Conservation (phyloP, 2,888 invertebrate species). For the Mantis religiosa region DNA sequence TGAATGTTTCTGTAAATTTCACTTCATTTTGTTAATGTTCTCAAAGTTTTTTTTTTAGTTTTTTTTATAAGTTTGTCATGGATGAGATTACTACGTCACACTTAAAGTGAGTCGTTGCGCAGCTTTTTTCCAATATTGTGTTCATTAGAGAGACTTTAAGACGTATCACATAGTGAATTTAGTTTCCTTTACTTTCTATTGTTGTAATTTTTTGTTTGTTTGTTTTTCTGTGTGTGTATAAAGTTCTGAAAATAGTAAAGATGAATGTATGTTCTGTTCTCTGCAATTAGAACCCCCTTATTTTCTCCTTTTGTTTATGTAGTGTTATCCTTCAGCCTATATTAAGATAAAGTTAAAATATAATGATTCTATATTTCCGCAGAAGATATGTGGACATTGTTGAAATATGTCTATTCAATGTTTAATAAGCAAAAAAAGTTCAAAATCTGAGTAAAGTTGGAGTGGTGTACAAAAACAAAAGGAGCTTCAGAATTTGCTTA, state of each 20-base stretch:
- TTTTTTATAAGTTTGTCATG: not conserved
- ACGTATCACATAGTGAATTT: not conserved
- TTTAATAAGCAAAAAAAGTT: not conserved
- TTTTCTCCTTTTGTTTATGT: not conserved
- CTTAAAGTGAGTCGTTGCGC: slow-evolving; percentile 17
- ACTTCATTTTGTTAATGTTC: not conserved
- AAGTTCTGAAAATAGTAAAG: not conserved
- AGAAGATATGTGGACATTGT: not conserved
- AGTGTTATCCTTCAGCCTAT: not conserved
- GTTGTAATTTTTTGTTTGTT: not conserved
- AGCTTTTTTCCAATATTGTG: slow-evolving; percentile 28
- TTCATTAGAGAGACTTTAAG: slow-evolving; percentile 20
- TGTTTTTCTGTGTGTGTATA: not conserved
- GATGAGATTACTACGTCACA: not conserved
- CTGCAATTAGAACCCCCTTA: not conserved
- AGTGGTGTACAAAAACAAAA: not conserved
- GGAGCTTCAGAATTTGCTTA: slow-evolving; percentile 22
- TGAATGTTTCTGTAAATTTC: slow-evolving; percentile 24
- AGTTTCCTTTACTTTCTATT: not conserved
- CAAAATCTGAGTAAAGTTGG: not conserved
- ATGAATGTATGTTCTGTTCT: not conserved
- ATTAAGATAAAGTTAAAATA: not conserved
- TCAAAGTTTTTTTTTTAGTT: slow-evolving; percentile 7
- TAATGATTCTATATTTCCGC: not conserved
- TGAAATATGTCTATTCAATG: not conserved